Evolutionary conservation across 2,113 vertebrate species (phyloP).

Genomic region (Pomatorhinus ruficollis): DNA sequence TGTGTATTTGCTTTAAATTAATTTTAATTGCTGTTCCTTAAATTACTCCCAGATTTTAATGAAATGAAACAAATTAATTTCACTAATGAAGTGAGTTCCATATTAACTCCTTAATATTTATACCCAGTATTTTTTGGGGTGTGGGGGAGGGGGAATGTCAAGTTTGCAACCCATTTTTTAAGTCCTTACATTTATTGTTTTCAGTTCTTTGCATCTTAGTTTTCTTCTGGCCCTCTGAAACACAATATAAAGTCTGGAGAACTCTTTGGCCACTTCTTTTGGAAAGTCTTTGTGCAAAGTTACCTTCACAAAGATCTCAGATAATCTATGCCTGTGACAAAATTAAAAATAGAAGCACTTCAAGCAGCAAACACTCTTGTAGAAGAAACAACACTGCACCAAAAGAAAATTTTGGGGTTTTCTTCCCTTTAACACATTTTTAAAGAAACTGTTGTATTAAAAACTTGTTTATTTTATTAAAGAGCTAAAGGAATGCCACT

Average conservation of each 20-base stretch:
- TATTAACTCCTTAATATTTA: neutral
- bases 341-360: neutral
- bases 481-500: neutral
- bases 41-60: neutral
- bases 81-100: neutral
- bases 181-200: neutral
- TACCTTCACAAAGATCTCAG: neutral
- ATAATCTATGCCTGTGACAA: neutral
- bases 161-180: neutral
- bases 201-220: neutral
- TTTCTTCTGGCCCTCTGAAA: neutral
- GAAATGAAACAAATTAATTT: neutral
- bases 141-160: fast-evolving
- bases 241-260: neutral
- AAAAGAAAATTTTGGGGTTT: neutral
- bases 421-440: neutral
- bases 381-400: neutral
- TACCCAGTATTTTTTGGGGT: neutral
- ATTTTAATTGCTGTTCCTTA: neutral
- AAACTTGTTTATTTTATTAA: neutral
- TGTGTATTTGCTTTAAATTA: neutral
- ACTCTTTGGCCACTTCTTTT: neutral
- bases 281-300: neutral
- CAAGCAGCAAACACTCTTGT: neutral
- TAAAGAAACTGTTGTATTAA: neutral